Conservation (phyloP, 2,888 invertebrate species). For the Heliconius charithonia region DNA sequence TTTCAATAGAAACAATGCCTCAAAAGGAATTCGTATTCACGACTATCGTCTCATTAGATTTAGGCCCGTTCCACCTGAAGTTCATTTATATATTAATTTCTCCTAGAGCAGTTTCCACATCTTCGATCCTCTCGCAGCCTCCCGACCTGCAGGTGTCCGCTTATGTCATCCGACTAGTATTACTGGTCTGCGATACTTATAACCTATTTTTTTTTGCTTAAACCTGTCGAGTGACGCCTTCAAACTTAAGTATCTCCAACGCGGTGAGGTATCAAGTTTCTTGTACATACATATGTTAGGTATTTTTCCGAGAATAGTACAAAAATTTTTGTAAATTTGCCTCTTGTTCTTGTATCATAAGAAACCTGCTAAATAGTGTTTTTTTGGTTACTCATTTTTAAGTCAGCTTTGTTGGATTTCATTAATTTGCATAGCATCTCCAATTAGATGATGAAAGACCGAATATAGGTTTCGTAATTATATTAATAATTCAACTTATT, state of each 20-base stretch:
- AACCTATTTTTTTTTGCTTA: conserved; percentile 42
- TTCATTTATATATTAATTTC: too few species aligned
- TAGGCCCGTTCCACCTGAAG: not conserved
- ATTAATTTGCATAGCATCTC: conserved; percentile 1
- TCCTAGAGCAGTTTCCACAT: not conserved
- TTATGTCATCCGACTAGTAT: conserved; percentile 70
- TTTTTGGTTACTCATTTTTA: not conserved
- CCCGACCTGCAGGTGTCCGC: conserved; percentile 39
- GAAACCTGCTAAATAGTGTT: not conserved
- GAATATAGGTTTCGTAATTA: not conserved
- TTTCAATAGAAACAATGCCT: not conserved
- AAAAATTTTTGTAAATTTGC: not conserved
- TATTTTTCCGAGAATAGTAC: conserved; percentile 11
- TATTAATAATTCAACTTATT: not conserved
- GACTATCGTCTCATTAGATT: not conserved
- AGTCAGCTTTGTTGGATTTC: not conserved
- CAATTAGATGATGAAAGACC: conserved; percentile 3
- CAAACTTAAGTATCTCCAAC: conserved; percentile 25
- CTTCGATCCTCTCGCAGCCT: conserved; percentile 4
- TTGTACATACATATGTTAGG: conserved; percentile 9
- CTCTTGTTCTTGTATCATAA: not conserved
- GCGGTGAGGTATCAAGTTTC: conserved; percentile 23
- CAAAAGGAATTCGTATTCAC: not conserved
- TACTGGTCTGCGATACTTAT: conserved; percentile 60
- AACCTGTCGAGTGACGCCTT: conserved; percentile 31